A percentile compares a stretch with the other conserved stretches of the same genome.
phyloP scores from a whole-genome alignment of 23 tunicate species.

The Phallusia fumigata region DNA sequence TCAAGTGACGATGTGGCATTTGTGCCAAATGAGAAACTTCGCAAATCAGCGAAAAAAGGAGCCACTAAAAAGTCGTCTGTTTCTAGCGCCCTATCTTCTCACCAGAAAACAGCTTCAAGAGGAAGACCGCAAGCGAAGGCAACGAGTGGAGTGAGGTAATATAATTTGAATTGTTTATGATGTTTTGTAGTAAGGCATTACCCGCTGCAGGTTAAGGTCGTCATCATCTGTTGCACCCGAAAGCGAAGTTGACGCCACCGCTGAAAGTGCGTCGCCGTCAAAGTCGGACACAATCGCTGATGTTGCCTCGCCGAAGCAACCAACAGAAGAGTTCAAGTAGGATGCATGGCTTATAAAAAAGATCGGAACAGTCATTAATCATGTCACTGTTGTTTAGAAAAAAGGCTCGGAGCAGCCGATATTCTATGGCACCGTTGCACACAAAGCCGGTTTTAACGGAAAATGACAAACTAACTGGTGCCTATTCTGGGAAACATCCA shows the following conservation, averaged over 20 bases:
- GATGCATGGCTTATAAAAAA: background rate
- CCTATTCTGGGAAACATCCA: slow-evolving; percentile 72
- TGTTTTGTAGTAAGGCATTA: background rate
- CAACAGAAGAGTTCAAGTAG: background rate
- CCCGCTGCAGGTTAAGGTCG: background rate
- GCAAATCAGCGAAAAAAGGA: background rate
- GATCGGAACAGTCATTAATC: background rate
- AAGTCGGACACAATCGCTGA: too few species aligned
- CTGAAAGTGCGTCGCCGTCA: too few species aligned
- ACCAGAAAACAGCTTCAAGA: too few species aligned
- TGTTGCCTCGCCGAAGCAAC: too few species aligned
- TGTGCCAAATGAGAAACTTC: background rate
- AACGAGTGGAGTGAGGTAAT: too few species aligned
- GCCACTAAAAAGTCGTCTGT: background rate
- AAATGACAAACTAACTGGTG: slow-evolving; percentile 73
- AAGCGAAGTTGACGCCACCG: background rate
- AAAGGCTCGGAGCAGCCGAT: slow-evolving; percentile 24
- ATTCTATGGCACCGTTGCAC: slow-evolving; percentile 85
- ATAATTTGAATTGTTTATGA: too few species aligned
- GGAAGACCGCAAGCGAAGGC: too few species aligned
- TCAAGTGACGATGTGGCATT: background rate
- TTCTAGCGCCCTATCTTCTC: too few species aligned
- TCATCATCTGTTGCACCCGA: background rate
- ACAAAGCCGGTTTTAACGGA: slow-evolving; percentile 63
- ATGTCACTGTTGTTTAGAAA: background rate